These are phyloP conservation scores for Amaurobius ferox DNA, from an alignment of 2,888 invertebrate genomes.

Conservation along the genomic window DNA sequence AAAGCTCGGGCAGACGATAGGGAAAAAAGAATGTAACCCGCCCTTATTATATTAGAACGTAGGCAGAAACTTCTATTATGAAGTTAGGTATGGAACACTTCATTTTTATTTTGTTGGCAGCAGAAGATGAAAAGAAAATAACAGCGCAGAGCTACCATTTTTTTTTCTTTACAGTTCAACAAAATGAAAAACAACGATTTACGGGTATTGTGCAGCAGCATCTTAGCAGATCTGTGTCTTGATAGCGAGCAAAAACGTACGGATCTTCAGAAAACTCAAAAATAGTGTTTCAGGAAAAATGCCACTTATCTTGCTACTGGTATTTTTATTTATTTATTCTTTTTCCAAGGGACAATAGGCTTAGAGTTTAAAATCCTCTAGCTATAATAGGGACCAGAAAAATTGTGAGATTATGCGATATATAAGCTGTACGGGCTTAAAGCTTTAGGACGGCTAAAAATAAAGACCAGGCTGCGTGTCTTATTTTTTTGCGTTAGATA, in stretches of 20 bases:
- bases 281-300: conserved; percentile 18
- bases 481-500: conserved; percentile 2
- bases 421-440: neutral
- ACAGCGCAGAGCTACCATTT: conserved; percentile 25
- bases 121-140: conserved; percentile 36
- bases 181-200: conserved; percentile 66
- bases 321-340: neutral
- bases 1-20: neutral
- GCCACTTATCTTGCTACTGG: conserved; percentile 21
- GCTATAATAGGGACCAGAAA: neutral
- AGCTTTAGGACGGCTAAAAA: conserved; percentile 6
- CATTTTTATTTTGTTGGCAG: conserved; percentile 19
- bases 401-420: conserved; percentile 14
- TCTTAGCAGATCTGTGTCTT: conserved; percentile 32
- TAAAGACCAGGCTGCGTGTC: neutral
- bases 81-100: conserved; percentile 44
- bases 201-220: conserved; percentile 23
- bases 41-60: conserved; percentile 59
- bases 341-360: conserved; percentile 3
- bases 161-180: conserved; percentile 8
- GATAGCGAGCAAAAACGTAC: conserved; percentile 38
- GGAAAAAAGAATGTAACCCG: conserved; percentile 39
- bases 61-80: conserved; percentile 38
- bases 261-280: conserved; percentile 15
- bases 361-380: conserved; percentile 14